phyloP scores from a whole-genome alignment of 1,140 invertebrate species.

The Macrobrachium rosenbergii region DNA sequence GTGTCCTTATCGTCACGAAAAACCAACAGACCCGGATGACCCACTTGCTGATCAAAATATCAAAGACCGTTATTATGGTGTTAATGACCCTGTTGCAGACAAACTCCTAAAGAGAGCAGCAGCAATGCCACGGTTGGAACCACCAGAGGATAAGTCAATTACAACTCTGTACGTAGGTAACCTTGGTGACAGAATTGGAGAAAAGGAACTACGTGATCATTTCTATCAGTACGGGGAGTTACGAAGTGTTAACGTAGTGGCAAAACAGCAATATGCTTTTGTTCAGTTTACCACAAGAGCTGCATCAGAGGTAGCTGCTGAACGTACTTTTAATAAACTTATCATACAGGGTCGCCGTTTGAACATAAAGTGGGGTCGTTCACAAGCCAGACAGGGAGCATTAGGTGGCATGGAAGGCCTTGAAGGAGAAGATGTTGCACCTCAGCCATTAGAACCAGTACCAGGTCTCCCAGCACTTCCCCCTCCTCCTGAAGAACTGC shows the following conservation, averaged over 20 bases:
- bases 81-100: slow-evolving; percentile 98
- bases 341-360: slow-evolving; percentile 88
- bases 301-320: slow-evolving; percentile 93
- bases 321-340: slow-evolving; percentile 96
- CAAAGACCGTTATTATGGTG: slow-evolving; percentile 97
- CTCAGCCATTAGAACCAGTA: slow-evolving; percentile 81
- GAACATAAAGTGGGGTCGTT: slow-evolving; percentile 97
- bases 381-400: slow-evolving; percentile 79
- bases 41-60: slow-evolving; percentile 99
- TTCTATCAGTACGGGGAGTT: slow-evolving; percentile 99
- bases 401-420: slow-evolving; percentile 67
- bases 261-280: slow-evolving; percentile 97
- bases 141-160: slow-evolving; percentile 96
- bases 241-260: slow-evolving; percentile 90
- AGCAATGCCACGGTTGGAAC: slow-evolving; percentile 93
- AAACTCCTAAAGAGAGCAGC: slow-evolving; percentile 95
- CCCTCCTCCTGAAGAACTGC: slow-evolving; percentile 81
- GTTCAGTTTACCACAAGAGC: slow-evolving; percentile 93
- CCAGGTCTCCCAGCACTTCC: slow-evolving; percentile 85
- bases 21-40: slow-evolving; percentile 99
- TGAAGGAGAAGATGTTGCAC: slow-evolving; percentile 68
- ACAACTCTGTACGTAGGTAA: slow-evolving; percentile 96
- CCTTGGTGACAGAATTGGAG: slow-evolving; percentile 87
- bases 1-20: slow-evolving; percentile 99
- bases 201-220: slow-evolving; percentile 90